Conservation (phyloP, 1,140 invertebrate species). For the Brachionus angularis region DNA sequence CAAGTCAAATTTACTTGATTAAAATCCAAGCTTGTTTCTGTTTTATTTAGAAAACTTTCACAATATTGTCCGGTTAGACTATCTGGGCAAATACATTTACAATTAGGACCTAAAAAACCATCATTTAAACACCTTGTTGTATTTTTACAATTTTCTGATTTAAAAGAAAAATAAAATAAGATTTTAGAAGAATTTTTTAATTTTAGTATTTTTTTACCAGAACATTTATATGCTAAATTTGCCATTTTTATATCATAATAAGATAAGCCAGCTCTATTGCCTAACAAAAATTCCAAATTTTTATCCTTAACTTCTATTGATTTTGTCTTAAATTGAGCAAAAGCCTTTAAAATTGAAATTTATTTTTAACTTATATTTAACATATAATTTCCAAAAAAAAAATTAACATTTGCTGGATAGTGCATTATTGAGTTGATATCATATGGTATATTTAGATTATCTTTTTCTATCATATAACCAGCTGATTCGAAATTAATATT, state of each 20-base stretch:
- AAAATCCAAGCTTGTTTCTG: not conserved
- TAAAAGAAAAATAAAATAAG: not conserved
- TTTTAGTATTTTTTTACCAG: not conserved
- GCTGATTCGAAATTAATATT: slow-evolving; percentile 3
- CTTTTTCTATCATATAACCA: slow-evolving; percentile 48
- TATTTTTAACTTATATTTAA: slow-evolving; percentile 11
- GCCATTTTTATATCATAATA: slow-evolving; percentile 55
- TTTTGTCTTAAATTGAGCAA: slow-evolving; percentile 48
- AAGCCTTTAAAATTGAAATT: slow-evolving; percentile 45
- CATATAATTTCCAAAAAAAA: slow-evolving; percentile 45
- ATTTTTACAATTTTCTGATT: slow-evolving; percentile 3
- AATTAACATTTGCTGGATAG: slow-evolving; percentile 51
- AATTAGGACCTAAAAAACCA: slow-evolving; percentile 15
- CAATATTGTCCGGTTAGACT: slow-evolving; percentile 2
- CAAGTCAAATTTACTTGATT: slow-evolving; percentile 16
- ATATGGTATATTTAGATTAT: slow-evolving; percentile 49
- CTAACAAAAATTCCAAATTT: slow-evolving; percentile 55
- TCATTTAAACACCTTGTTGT: slow-evolving; percentile 4
- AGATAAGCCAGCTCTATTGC: slow-evolving; percentile 52
- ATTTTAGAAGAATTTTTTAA: not conserved
- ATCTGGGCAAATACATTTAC: slow-evolving; percentile 27
- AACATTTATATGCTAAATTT: slow-evolving; percentile 48
- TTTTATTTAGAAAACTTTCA: slow-evolving; percentile 12
- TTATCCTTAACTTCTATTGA: slow-evolving; percentile 55
- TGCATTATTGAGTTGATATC: slow-evolving; percentile 56